Evolutionary conservation across 2,797 vertebrate species (phyloP).

Genomic region (Microctenopoma stevenorrisi): DNA sequence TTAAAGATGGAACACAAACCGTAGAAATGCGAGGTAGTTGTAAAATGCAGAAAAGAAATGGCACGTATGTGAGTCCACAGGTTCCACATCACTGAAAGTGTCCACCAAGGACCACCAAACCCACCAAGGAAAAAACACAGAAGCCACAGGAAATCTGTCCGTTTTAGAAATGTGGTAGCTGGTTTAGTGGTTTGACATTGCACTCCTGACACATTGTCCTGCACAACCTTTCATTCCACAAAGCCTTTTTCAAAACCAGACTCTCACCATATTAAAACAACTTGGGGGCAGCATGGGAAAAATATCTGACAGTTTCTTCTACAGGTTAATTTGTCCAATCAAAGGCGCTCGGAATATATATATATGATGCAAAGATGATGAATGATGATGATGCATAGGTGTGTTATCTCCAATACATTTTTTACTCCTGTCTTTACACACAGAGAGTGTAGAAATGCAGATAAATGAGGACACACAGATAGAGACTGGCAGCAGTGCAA

Average conservation of each 20-base stretch:
- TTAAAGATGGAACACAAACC: slow-evolving; percentile 57
- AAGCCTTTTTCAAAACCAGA: no score
- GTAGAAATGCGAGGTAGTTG: slow-evolving; percentile 50
- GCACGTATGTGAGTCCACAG: slow-evolving; percentile 47
- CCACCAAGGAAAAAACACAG: background rate
- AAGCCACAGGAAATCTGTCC: background rate
- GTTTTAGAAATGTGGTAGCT: background rate
- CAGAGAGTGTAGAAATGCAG: slow-evolving; percentile 14
- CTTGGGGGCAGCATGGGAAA: no score
- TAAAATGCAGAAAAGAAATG: slow-evolving; percentile 41
- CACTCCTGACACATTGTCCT: no score
- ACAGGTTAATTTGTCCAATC: no score
- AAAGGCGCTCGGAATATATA: background rate
- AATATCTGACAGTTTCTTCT: no score
- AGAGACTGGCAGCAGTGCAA: slow-evolving; percentile 11
- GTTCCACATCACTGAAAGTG: slow-evolving; percentile 40
- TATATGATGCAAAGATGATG: no score
- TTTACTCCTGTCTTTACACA: background rate
- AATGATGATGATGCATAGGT: background rate
- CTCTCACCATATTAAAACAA: no score
- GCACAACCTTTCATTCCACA: background rate
- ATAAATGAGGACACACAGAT: slow-evolving; percentile 14
- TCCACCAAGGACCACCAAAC: no score
- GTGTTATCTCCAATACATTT: background rate
- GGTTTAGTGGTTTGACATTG: no score